phyloP scores from a whole-genome alignment of 35 echinoderm and acorn worm species.

The Stichopus chloronotus region DNA sequence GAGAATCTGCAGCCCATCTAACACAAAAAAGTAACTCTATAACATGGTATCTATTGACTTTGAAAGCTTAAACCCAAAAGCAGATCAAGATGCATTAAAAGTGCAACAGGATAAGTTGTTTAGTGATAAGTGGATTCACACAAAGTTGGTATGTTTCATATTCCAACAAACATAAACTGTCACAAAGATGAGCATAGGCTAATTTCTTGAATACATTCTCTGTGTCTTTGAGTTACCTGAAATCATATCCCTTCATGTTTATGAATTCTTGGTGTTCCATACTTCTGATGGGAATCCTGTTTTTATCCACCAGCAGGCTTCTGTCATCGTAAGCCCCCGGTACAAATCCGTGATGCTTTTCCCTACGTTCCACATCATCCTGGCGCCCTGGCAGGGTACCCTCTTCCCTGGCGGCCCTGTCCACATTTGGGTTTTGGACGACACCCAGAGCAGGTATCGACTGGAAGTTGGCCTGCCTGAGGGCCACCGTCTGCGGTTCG shows the following conservation, averaged over 20 bases:
- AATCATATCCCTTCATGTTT: conserved; percentile 89
- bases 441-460: conserved; percentile 90
- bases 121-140: too few relatives aligned
- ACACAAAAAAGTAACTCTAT: too few relatives aligned
- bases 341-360: conserved; percentile 75
- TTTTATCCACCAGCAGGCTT: conserved; percentile 67
- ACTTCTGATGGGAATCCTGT: conserved; percentile 82
- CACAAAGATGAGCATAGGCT: too few relatives aligned
- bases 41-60: too few relatives aligned
- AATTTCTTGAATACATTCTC: too few relatives aligned
- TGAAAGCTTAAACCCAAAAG: too few relatives aligned
- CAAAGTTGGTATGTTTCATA: too few relatives aligned
- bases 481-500: conserved; percentile 61
- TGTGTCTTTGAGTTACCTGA: conserved; percentile 66
- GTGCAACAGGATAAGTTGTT: too few relatives aligned
- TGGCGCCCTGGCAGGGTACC: conserved; percentile 58
- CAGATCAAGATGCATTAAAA: too few relatives aligned
- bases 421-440: conserved; percentile 86
- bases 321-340: conserved; percentile 75
- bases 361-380: conserved; percentile 55
- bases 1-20: too few relatives aligned
- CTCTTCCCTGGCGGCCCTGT: conserved; percentile 79
- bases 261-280: conserved; percentile 97
- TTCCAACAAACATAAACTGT: too few relatives aligned
- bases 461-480: conserved; percentile 66